phyloP scores from a whole-genome alignment of 2,797 vertebrate genomes.

The Parotocinclus haroldoi region DNA sequence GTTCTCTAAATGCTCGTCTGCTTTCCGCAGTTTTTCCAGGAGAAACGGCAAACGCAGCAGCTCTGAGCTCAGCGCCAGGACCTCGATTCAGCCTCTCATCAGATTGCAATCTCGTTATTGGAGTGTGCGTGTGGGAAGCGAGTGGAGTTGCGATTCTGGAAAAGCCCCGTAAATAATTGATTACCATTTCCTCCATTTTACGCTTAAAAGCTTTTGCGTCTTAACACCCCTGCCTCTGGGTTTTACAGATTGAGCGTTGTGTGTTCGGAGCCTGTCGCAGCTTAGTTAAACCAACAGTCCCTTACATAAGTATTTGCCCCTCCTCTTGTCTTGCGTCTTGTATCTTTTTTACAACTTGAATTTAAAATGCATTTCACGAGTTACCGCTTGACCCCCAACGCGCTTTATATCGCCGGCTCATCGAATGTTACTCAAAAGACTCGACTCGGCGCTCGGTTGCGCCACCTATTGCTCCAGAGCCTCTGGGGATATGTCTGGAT shows the following conservation, averaged over 20 bases:
- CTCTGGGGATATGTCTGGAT: no score
- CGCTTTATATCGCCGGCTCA: no score
- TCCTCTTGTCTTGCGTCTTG: no score
- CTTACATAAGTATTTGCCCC: no score
- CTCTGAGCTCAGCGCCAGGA: slow-evolving; percentile 19
- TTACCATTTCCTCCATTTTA: background rate
- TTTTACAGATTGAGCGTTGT: background rate
- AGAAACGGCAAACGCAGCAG: slow-evolving; percentile 66
- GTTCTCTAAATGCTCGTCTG: slow-evolving; percentile 19
- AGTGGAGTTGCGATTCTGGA: slow-evolving; percentile 12
- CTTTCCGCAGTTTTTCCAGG: slow-evolving; percentile 80
- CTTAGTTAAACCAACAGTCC: no score
- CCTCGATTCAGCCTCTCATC: background rate
- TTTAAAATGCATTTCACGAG: no score
- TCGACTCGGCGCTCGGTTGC: no score
- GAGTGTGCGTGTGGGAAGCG: slow-evolving; percentile 8
- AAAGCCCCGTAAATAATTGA: slow-evolving; percentile 32
- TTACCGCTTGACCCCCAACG: no score
- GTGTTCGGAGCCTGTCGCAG: background rate
- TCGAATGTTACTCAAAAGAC: no score
- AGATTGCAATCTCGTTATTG: background rate
- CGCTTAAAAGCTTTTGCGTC: background rate
- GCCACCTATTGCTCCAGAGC: no score
- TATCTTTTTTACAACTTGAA: no score
- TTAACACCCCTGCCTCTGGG: no score